These are phyloP conservation scores for Phasianus colchicus DNA, from an alignment of 2,113 vertebrate species.

Conservation along the genomic window DNA sequence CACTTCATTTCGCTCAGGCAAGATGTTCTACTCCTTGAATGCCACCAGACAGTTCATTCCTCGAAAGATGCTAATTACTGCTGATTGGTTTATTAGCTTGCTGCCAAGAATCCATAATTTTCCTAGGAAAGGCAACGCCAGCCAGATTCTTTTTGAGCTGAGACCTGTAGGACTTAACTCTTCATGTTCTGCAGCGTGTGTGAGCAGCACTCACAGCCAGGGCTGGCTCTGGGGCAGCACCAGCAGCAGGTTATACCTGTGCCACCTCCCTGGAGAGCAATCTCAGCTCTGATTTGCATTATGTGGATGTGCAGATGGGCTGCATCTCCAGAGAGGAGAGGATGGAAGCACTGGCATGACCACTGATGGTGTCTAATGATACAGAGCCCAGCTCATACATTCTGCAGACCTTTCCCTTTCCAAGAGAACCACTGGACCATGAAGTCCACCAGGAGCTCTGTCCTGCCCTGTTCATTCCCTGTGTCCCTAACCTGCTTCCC, in stretches of 20 bases:
- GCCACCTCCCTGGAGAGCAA: background rate
- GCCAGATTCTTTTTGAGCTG: background rate
- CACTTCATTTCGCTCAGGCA: background rate
- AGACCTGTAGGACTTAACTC: conserved; percentile 6
- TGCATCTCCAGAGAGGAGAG: background rate
- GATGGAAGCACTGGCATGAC: background rate
- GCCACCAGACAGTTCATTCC: conserved; percentile 14
- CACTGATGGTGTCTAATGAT: background rate
- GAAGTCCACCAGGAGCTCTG: background rate
- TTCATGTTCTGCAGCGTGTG: background rate
- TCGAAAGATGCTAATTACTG: conserved; percentile 39
- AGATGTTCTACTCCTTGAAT: conserved; percentile 2
- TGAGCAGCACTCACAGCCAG: background rate
- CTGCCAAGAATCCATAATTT: conserved; percentile 28
- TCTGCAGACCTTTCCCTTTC: background rate
- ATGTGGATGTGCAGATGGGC: background rate
- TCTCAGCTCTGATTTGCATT: background rate
- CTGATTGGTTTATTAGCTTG: conserved; percentile 36
- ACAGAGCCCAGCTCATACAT: background rate
- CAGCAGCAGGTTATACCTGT: background rate
- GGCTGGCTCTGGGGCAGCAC: background rate
- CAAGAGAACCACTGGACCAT: background rate
- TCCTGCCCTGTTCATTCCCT: background rate
- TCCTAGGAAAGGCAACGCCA: background rate
- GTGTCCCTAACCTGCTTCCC: background rate